Evolutionary conservation across 2,888 invertebrate species (phyloP), one percentile per base, ranked within the genome.

Genomic region (Acanthosoma haemorrhoidale): DNA sequence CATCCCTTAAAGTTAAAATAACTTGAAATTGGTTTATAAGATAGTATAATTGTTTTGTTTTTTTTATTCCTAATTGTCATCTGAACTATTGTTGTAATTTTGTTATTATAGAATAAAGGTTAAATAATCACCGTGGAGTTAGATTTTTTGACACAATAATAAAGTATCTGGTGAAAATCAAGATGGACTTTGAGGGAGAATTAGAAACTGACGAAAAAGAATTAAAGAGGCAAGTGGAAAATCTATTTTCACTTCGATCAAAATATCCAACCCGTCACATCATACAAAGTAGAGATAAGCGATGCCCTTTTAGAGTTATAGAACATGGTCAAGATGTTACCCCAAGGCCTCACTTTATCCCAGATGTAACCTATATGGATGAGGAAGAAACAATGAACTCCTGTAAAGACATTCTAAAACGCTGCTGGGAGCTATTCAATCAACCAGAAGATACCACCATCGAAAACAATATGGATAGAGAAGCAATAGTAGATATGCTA

Each of bases 291-390:
- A 34, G 11, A 11, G 63, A 63, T 21, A 39, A 59, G 15, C 21
- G 38, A 8, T 51, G 13, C 13, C 69, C 69, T 4, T 71, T 67
- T 18, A 68, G 68, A 39, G 66, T 79, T 0, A 68, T 76, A 8
- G 75, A 76, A n/a, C 75, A 80, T 8, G 80, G 80, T 0, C 72
- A 77, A 16, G 81, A 83, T 73, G 78, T 82, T 3, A 83, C 83
- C 0, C 83, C 83, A 0, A 80, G 80, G 71, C 76, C 78, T 13
- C 75, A 83, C 2, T 15, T 34, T 13, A 29, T 64, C 9, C 41
- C 41, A 1, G 64, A 21, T 8, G 32, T 31, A 18, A 15, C 9
- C 16, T 41, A 60, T 60, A 3, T 16, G 25, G 15, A 29, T 25
- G n/a, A 57, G 25, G 9, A 41, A 11, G 64, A 41, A n/a, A 21